phyloP scores from a whole-genome alignment of 2,888 invertebrate species.

The Embidobia sp. region DNA sequence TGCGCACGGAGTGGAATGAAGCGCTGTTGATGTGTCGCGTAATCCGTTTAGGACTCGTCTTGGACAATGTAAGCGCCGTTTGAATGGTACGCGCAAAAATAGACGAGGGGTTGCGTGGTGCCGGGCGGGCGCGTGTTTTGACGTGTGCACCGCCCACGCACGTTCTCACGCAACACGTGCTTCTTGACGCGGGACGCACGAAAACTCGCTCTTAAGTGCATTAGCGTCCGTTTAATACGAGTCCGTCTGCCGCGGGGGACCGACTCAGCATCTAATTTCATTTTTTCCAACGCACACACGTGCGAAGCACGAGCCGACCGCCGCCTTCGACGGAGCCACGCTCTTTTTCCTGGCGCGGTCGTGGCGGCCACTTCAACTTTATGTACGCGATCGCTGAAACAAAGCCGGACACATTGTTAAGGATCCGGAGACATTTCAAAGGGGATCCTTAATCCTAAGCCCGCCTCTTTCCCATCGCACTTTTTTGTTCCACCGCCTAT shows the following conservation, averaged over 20 bases:
- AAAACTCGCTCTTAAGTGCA: conserved; percentile 79
- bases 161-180: conserved; percentile 72
- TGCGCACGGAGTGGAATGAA: conserved; percentile 19
- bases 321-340: conserved; percentile 17
- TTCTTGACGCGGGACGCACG: conserved; percentile 72
- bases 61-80: conserved; percentile 39
- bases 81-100: conserved; percentile 52
- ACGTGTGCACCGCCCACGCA: conserved; percentile 76
- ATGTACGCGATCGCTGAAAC: conserved; percentile 49
- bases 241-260: conserved; percentile 28
- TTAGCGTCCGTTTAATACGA: conserved; percentile 77
- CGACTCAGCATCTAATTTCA: conserved; percentile 63
- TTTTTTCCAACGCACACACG: conserved; percentile 58
- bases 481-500: conserved; percentile 16
- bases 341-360: conserved; percentile 38
- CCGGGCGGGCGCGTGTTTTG: conserved; percentile 75
- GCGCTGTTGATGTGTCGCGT: conserved; percentile 33
- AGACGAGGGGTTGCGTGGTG: conserved; percentile 56
- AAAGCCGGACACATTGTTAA: conserved; percentile 37
- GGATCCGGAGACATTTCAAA: too few species aligned
- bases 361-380: conserved; percentile 52
- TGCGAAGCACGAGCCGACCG: conserved; percentile 43
- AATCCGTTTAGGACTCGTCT: conserved; percentile 49
- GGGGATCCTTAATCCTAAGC: conserved; percentile 15
- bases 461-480: conserved; percentile 23